Conservation (phyloP, 37 sponge, comb jelly and placozoan species). For the Aplysina aerophoba region DNA sequence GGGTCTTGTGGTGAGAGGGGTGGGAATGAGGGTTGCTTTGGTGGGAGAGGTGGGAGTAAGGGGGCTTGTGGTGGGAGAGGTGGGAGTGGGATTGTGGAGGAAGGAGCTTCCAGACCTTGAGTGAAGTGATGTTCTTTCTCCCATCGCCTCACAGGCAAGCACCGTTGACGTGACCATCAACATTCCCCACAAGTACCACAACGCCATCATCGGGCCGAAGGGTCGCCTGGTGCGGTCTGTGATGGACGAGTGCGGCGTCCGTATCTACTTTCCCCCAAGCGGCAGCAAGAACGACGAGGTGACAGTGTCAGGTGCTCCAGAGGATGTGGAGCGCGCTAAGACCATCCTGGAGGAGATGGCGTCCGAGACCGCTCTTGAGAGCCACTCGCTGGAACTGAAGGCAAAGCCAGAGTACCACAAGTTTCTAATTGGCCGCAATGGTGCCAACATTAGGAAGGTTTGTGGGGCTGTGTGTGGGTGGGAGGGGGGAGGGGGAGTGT, state of each 20-base stretch:
- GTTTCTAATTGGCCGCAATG: slow-evolving; percentile 87
- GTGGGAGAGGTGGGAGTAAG: not conserved
- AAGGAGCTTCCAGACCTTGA: not conserved
- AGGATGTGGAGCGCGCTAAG: slow-evolving; percentile 86
- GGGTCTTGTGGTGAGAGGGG: not conserved
- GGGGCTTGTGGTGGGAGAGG: too few relatives aligned
- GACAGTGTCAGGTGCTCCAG: slow-evolving; percentile 75
- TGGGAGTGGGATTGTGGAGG: too few relatives aligned
- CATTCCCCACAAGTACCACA: slow-evolving; percentile 84
- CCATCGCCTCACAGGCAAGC: slow-evolving; percentile 37
- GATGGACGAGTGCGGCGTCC: slow-evolving; percentile 85
- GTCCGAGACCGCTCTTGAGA: slow-evolving; percentile 60
- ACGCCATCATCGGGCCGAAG: slow-evolving; percentile 85
- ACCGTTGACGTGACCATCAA: slow-evolving; percentile 62
- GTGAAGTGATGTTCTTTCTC: not conserved
- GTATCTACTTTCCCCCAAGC: slow-evolving; percentile 75
- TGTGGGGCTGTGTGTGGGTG: not conserved
- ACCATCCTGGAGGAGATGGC: slow-evolving; percentile 76
- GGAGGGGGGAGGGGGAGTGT: not conserved
- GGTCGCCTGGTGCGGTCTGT: slow-evolving; percentile 83
- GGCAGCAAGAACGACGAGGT: slow-evolving; percentile 56
- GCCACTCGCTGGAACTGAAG: slow-evolving; percentile 69
- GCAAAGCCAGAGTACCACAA: slow-evolving; percentile 86
- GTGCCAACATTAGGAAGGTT: slow-evolving; percentile 83
- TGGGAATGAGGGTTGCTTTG: too few relatives aligned